These are phyloP conservation scores for Aspidoscelis tigris DNA, from an alignment of 2,113 vertebrate genomes.

Conservation along the genomic window DNA sequence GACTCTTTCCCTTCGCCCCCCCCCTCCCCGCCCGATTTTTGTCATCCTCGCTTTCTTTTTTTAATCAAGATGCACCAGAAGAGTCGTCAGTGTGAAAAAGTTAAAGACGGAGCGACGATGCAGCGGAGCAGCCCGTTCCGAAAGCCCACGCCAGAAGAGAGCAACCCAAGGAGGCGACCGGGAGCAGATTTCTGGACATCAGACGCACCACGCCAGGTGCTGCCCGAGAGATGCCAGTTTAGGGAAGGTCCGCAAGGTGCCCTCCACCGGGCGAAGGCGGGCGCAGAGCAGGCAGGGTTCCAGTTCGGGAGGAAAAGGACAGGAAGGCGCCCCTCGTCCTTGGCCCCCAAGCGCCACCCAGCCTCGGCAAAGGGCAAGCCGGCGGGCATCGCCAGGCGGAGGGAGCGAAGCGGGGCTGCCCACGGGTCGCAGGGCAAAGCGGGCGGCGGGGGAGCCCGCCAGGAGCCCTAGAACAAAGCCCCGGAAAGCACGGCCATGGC, in stretches of 20 bases:
- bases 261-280: neutral
- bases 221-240: neutral
- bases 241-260: no score
- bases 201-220: no score
- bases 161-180: neutral
- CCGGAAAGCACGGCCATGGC: neutral
- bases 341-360: neutral
- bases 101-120: neutral
- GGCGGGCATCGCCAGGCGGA: neutral
- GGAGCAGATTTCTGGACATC: no score
- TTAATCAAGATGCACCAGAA: no score
- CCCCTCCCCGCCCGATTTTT: no score
- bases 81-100: neutral
- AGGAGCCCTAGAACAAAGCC: neutral
- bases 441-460: neutral
- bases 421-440: neutral
- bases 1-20: no score
- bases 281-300: no score
- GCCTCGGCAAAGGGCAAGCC: no score
- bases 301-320: no score
- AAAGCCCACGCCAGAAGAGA: neutral
- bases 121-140: no score
- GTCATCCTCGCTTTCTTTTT: no score
- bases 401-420: neutral
- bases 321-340: no score